Base-by-base conservation (phyloP, 1,140 invertebrate species). In the Akabosia matsudoensis region DNA sequence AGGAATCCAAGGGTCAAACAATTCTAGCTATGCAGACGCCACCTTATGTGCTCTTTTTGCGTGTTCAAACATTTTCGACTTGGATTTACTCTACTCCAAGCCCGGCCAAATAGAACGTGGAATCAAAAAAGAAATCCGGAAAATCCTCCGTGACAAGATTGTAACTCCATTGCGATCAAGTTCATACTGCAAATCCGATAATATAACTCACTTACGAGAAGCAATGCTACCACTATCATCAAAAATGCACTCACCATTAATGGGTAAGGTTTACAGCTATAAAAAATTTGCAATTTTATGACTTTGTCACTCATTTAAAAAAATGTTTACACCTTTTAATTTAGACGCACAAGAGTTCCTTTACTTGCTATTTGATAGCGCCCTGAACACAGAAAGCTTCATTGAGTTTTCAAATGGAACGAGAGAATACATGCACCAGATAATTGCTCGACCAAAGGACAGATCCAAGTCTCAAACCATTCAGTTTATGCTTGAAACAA, bases 301-400 rank as follows among this genome's bases (percentile, higher is more conserved):
- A 45, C 37, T 45, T 45, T 45, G 37, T 45, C 18, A 10, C 37
- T 18, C 18, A 18, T 45, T 7, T 45, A 7, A 45, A 45, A 45
- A 10, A 45, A 10, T 45, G 18, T 10, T 7, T 18, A 45, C 18
- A 45, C 37, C 2, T 45, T 72, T 37, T 51, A 45, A 2, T 72
- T 37, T 37, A 78, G 77, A 74, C 54, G 74, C 74, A 18, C 73
- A 78, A 52, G 74, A 61, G 24, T 72, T 78, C 33, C 31, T 78
- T 70, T 78, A 73, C 33, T 61, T 75, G 24, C 33, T 78, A 1
- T 78, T 78, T 26, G 73, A 78, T 14, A 26, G 70, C 16, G 72
- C 77, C 0, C 54, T 78, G 33, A 73, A 76, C n/a, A 52, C 74
- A 28, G 30, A 52, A 75, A 52, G 73, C 30, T 78, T 78, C 34